Conservation (phyloP, 2,888 invertebrate genomes). For the Elaeidobius kamerunicus region DNA sequence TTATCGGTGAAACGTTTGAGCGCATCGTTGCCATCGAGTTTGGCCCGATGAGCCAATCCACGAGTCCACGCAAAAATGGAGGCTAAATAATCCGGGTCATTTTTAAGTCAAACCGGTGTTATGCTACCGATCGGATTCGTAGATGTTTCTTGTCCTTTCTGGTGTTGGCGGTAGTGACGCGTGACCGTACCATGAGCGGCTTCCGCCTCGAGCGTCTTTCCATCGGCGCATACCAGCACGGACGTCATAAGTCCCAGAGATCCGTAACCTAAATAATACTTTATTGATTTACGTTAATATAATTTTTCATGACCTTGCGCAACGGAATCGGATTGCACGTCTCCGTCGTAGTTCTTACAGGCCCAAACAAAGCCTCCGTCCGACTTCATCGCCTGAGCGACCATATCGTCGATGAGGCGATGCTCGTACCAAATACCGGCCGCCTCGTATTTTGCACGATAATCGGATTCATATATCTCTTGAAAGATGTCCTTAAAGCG, state of each 20-base stretch:
- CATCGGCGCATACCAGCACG: constrained; percentile 94
- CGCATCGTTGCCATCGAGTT: constrained; percentile 79
- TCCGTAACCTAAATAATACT: too few relatives aligned
- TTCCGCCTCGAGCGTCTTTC: constrained; percentile 96
- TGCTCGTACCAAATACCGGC: constrained; percentile 97
- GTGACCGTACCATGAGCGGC: constrained; percentile 91
- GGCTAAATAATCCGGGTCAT: too few relatives aligned
- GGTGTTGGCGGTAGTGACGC: constrained; percentile 62
- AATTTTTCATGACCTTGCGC: too few relatives aligned
- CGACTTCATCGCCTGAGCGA: constrained; percentile 96
- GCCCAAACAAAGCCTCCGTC: constrained; percentile 99
- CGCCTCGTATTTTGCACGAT: constrained; percentile 80
- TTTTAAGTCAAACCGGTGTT: too few relatives aligned
- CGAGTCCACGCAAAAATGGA: constrained; percentile 99
- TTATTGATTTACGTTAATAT: too few relatives aligned
- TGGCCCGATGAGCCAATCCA: constrained; percentile 81
- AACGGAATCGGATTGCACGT: constrained; percentile 84
- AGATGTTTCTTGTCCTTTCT: constrained; percentile 91
- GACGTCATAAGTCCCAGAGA: constrained; percentile 98
- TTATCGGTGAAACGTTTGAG: constrained; percentile 79
- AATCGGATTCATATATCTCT: constrained; percentile 53
- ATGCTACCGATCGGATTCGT: constrained; percentile 98
- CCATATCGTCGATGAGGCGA: constrained; percentile 98
- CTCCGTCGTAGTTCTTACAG: constrained; percentile 99
- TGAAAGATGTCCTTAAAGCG: constrained; percentile 97